Evolutionary conservation across 2,113 vertebrate genomes (phyloP), one percentile per base, ranked within the genome.

Genomic region (Zeus faber): DNA sequence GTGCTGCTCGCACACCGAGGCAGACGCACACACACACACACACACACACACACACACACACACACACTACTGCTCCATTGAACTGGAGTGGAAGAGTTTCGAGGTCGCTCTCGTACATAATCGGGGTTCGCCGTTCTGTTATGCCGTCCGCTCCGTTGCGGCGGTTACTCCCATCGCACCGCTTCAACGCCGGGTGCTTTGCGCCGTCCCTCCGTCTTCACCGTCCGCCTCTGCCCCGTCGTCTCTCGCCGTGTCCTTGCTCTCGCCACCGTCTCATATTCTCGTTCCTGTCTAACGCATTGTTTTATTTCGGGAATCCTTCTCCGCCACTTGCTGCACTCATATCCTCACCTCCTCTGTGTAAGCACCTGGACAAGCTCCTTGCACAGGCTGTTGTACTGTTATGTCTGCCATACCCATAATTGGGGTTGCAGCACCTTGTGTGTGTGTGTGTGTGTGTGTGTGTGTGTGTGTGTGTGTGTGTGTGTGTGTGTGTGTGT

Each of bases 321-420:
- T 9, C 31, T 3, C 9, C 9, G 8, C 31, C 31, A 7, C n/a
- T n/a, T n/a, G n/a, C n/a, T n/a, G n/a, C n/a, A n/a, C n/a, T n/a
- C n/a, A n/a, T n/a, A n/a, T n/a, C n/a, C n/a, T n/a, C n/a, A n/a
- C n/a, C n/a, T n/a, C n/a, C n/a, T n/a, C n/a, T 74, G 77, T 68
- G 59, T 47, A 69, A 72, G 65, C 62, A 72, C 72, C 71, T 81
- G 65, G 67, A 57, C 65, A 9, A 1, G 10, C 37, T 55, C 49
- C 54, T 49, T 54, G 57, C 56, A 44, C 57, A 53, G 50, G 23
- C 70, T 77, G 46, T 17, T 29, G 49, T 50, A 67, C 14, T 29
- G 54, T 74, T 68, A 49, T 61, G 77, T 80, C 73, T 71, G 76
- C 59, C 43, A 56, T 51, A 41, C 37, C 6, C 11, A 58, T 72